Evolutionary conservation across 1,140 invertebrate genomes (phyloP), one percentile per base, ranked within the genome.

Genomic region (Drosophila sp.): DNA sequence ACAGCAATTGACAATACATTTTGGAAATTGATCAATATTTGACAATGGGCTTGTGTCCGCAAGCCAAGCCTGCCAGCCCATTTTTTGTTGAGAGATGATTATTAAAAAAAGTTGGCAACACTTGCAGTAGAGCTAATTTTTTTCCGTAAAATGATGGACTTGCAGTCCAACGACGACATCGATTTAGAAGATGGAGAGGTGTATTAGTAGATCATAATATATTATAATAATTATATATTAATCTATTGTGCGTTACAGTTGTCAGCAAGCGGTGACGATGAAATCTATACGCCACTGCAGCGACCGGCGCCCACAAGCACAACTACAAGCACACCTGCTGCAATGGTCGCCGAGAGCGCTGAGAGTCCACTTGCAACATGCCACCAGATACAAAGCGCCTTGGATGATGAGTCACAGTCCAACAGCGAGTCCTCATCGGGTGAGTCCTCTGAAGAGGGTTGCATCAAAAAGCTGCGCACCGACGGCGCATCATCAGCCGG

Each of bases 251-350:
- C 43, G 73, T 74, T 59, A 25, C 74, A 82, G 83, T 84, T 80
- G 40, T 80, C 74, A 58, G 80, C 80, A 0, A 89, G 80, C 41
- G 78, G 65, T 21, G 75, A 90, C 50, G 89, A 91, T 29, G 90
- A 89, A 64, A 79, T 82, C 27, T 93, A 93, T 67, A 93, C 86
- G 27, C 93, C 93, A 34, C 63, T 93, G 61, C 92, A 93, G 78
- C 82, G 93, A 64, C 93, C 93, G 45, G 61, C 80, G 18, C 63
- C 76, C 50, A 40, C 36, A 36, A 41, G 27, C 67, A 57, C 21
- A 21, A 21, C 21, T 21, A 21, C 21, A 36, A 41, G 27, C 63
- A 57, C 77, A 53, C 50, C 66, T 48, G 32, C 27, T 41, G 50
- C 58, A 40, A 59, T 57, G 32, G n/a, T 41, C 41, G 38, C 45